Base-by-base conservation (phyloP, 35 echinoderm and acorn worm genomes). In the Lytechinus pictus region DNA sequence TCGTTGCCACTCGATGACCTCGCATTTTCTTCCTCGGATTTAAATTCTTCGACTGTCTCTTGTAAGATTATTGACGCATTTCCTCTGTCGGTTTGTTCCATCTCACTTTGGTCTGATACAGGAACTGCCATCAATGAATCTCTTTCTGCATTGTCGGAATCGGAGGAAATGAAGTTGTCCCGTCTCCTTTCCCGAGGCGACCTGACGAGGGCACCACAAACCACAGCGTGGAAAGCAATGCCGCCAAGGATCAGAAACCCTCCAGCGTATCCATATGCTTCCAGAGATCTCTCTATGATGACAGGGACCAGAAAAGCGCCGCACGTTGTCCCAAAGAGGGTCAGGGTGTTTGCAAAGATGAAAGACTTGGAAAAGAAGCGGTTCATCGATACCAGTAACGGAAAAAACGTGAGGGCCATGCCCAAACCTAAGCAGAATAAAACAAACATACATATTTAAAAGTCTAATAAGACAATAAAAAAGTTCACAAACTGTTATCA, bases 271-370 rank as follows among this genome's bases (percentile, higher is more conserved):
- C 92, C 92, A 44, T 93, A 93, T 8, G 92, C 92, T 57, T 93
- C 92, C 53, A 93, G 24, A 27, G 92, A 93, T 24, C 92, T 54
- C 54, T 93, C 92, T 10, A 57, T 54, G n/a, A 93, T 93, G 11
- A 93, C 54, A 10, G 92, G 92, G 9, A 93, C 27, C 9, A 27
- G 4, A 16, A 93, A 93, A 28, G 92, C 92, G 3, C 92, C 92
- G 53, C n/a, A 54, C 3, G 92, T 93, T 10, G 92, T 53, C 3
- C 92, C 92, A 27, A 93, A 93, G 53, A 93, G 92, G 52, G 92
- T 93, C 55, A 93, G 9, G 27, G 92, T 93, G 92, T 93, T 93
- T 27, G 28, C 27, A 54, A 93, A 57, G 27, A 93, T 93, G 92
- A 93, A 93, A 4, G 92, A 55, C 27, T 27, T 93, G 5, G 54